Base-by-base conservation (phyloP, 92 coral and sea anemone genomes). In the Porites cylindrica region DNA sequence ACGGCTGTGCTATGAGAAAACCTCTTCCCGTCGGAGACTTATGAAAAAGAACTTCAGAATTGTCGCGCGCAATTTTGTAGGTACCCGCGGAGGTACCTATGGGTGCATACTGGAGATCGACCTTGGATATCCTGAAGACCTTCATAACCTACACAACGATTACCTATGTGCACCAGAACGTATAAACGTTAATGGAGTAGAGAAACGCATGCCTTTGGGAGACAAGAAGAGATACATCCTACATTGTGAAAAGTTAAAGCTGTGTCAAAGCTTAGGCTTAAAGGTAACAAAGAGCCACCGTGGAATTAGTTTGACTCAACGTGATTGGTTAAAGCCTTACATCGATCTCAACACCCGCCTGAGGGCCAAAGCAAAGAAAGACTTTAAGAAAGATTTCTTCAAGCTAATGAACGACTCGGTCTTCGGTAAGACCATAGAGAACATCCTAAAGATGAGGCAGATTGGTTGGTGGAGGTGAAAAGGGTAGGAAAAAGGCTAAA, bases 31-130 rank as follows among this genome's bases (percentile, higher is more conserved):
- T 26, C 16, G 77, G 69, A 88, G 91, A 74, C 74, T 77, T 64
- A 43, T 59, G 78, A 88, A 11, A 19, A 63, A 11, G 81, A 80
- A 58, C 43, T 80, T 4, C 18, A 9, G 6, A 13, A 60, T 61
- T 74, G 86, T 24, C 26, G 26, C 26, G 26, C 26, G 26, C 26
- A 24, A 24, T 24, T 24, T 24, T 26, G 29, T 26, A 26, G 29
- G 29, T 26, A 26, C 29, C 1, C 29, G 29, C 29, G 29, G 29
- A 82, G 63, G 51, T 71, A 21, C 72, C 8, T 20, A 54, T 20
- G 73, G 21, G 64, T 85, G 89, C 51, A 85, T 85, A 26, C 67
- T 85, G 4, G 89, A 85, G 26, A 75, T 85, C 29, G 89, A 85
- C 74, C 21, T 85, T 17, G 75, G 75, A 29, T 85, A 76, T 59